Base-by-base conservation (phyloP, 2,888 invertebrate species). In the Agelastica alni region DNA sequence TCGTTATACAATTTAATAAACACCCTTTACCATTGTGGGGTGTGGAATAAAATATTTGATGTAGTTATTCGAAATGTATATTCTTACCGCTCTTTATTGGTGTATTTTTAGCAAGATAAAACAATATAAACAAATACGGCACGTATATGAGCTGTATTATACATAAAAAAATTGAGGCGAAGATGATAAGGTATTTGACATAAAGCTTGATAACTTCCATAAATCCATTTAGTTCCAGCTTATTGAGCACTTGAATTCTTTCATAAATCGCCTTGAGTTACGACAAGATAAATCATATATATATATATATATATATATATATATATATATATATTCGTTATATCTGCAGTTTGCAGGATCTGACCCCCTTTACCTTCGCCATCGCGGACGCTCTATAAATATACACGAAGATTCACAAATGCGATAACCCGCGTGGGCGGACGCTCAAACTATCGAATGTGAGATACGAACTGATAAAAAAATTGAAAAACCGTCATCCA, bases 391-490 rank as follows among this genome's bases (percentile, higher is more conserved):
- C 70, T 70, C 68, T 70, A 71, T 69, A 71, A 70, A 47, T 55
- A 55, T 37, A 70, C 68, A 68, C 57, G 69, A 65, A 70, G 70
- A 72, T 72, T 26, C 28, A 67, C 69, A 71, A 70, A 60, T 61
- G 62, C 62, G 71, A 69, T 70, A 72, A 65, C 65, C 56, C 59
- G 65, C 62, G 70, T 70, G 66, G 70, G 70, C 66, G 69, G 67
- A 66, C 69, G 68, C 67, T 41, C 67, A 68, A n/a, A 68, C 69
- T 70, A 72, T 71, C 68, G 70, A 69, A 70, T 70, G 69, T 69
- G 70, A 71, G 70, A 71, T 71, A 67, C 63, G 70, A 66, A 56
- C 55, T 61, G 67, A 67, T 68, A 69, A 71, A 69, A 68, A 65
- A 63, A 63, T 64, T n/a, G n/a, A 64, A 67, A 68, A 70, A 68